Evolutionary conservation across 2,113 vertebrate genomes (phyloP).

Genomic region (Halcyon malimbica): DNA sequence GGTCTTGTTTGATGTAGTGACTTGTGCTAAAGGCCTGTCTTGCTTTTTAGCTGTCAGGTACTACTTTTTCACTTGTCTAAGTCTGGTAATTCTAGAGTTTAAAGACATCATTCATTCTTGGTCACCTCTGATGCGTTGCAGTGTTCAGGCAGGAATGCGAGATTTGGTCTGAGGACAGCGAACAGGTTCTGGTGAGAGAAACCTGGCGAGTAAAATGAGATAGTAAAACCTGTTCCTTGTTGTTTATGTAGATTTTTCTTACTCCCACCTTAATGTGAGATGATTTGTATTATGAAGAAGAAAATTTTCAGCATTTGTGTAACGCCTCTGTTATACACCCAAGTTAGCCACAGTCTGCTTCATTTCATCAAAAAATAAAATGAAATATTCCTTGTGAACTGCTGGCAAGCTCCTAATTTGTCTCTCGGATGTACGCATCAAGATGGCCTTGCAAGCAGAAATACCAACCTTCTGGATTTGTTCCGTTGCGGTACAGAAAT

Average conservation of each 20-base stretch:
- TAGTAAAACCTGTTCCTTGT: not conserved
- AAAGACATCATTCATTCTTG: not conserved
- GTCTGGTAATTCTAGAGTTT: not conserved
- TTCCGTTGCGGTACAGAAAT: not conserved
- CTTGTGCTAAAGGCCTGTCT: not conserved
- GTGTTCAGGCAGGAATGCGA: not conserved
- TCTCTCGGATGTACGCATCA: not conserved
- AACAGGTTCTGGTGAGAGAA: not conserved
- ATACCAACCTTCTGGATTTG: not conserved
- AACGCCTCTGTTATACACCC: not conserved
- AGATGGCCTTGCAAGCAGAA: not conserved
- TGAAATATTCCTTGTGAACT: not conserved
- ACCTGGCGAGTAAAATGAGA: not conserved
- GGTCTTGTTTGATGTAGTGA: not conserved
- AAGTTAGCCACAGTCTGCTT: not conserved
- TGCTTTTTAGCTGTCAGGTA: not conserved
- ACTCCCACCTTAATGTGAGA: not conserved
- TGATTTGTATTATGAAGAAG: not conserved
- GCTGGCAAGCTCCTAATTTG: not conserved
- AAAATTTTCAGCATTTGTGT: not conserved
- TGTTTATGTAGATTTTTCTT: not conserved
- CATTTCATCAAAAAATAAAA: not conserved
- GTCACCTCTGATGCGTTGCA: accelerated
- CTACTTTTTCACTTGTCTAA: not conserved
- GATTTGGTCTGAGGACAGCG: not conserved